Evolutionary conservation across 2,113 vertebrate species (phyloP), one percentile per base, ranked within the genome.

Genomic region (Hippocampus barbouri): DNA sequence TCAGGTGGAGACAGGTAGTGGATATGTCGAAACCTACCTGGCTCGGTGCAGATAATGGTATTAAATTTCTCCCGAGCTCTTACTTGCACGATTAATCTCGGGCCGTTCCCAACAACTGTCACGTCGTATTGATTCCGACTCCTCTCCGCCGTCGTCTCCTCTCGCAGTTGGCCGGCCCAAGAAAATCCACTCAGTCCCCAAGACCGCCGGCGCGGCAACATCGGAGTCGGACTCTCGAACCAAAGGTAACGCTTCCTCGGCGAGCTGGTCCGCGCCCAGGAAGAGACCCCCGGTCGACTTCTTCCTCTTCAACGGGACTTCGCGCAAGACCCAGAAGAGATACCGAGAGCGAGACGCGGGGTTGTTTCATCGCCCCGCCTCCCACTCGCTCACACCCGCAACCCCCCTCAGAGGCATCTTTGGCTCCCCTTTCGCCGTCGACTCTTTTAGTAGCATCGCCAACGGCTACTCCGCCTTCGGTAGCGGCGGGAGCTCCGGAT

Each of bases 381-480:
- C 94, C 0, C 85, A 84, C 64, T 93, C 94, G 25, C 70, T 86
- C 3, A 69, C 78, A 20, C 79, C 87, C 21, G 73, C 87, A 2
- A 74, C 88, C 18, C 87, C 88, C 4, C 66, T 89, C 74, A 92
- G 92, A 78, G 90, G 91, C 0, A 94, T 98, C 75, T 98, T 98
- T 21, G 95, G 95, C 83, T 96, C 94, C 0, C 92, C 94, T 71
- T 98, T 98, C n/a, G 92, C 94, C 0, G 94, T 96, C 0, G 95
- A 96, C 86, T 98, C 96, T 64, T 99, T 99, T 82, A 94, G 97
- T 78, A 96, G 96, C 91, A 95, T 98, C 34, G 96, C 97, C 85
- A 94, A 94, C 66, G 94, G 95, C 73, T 97, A 95, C 21, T 88
- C 93, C 0, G 90, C 94, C 59, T 98, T 98, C 0, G 91, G 93